Evolutionary conservation across 2,888 invertebrate genomes (phyloP).

Genomic region (Eupithecia vulgata): DNA sequence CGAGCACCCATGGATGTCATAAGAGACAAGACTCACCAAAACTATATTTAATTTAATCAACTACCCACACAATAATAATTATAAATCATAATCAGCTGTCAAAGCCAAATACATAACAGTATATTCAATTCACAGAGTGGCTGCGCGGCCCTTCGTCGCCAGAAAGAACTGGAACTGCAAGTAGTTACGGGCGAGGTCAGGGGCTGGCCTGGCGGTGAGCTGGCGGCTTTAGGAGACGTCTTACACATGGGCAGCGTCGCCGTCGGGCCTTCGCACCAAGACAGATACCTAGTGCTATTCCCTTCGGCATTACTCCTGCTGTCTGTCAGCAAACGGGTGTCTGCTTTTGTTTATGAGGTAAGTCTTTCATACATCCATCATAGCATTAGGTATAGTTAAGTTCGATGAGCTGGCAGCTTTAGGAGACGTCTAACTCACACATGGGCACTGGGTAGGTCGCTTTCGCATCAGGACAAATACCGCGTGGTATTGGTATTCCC

Average conservation of each 20-base stretch:
- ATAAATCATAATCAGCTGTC: no score
- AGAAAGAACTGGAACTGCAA: constrained; percentile 98
- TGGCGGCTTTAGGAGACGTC: constrained; percentile 90
- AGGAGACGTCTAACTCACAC: constrained; percentile 88
- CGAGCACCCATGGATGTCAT: no score
- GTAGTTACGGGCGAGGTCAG: constrained; percentile 96
- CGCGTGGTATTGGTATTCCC: constrained; percentile 92
- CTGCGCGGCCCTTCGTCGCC: constrained; percentile 93
- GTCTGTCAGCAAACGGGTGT: constrained; percentile 95
- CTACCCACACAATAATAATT: no score
- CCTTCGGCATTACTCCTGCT: constrained; percentile 94
- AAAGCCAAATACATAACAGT: background rate
- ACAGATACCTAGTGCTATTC: constrained; percentile 96
- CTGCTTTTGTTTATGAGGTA: constrained; percentile 98
- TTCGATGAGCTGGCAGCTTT: background rate
- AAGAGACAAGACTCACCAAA: no score
- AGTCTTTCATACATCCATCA: constrained; percentile 35
- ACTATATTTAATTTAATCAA: no score
- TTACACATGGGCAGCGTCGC: constrained; percentile 96
- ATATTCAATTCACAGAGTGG: constrained; percentile 86
- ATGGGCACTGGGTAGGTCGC: constrained; percentile 92
- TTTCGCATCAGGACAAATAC: constrained; percentile 94
- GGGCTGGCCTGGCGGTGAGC: constrained; percentile 93
- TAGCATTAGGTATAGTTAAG: no score
- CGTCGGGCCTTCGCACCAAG: constrained; percentile 92